Base-by-base conservation (phyloP, 2,888 invertebrate species). In the Bibio marci region DNA sequence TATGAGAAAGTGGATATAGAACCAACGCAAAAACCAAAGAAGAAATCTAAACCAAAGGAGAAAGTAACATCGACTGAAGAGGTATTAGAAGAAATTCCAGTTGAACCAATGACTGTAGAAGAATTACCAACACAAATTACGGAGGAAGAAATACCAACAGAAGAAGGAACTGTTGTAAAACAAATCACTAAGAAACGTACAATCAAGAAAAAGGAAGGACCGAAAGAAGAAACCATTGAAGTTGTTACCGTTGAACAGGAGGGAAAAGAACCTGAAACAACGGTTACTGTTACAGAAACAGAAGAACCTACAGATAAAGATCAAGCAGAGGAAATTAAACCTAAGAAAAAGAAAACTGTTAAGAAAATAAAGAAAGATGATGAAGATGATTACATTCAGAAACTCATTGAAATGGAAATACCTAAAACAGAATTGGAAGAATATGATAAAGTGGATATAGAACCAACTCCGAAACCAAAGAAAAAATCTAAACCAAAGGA, bases 331-430 rank as follows among this genome's bases (percentile, higher is more conserved):
- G 15, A 32, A 17, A 4, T 32, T 1, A 39, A 34, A 34, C 33
- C 30, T 4, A 43, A 43, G 31, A 32, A 38, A 30, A 43, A 39
- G 25, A 43, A 37, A 2, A 5, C 12, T 7, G 22, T 30, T 8
- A 44, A 41, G 39, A 44, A 36, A 41, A 32, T n/a, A 42, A 36
- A 53, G 32, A 42, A 51, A 10, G 55, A 55, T 33, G 52, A 49
- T 28, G 43, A 54, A 17, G 52, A 58, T 14, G 50, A 48, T 25
- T 58, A 52, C 37, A 52, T 59, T 39, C 49, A 51, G 34, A 44
- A 54, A 8, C 38, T 60, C 0, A 55, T 60, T 19, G 59, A 54
- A 25, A 56, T 58, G 47, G 62, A 61, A 44, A 52, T 56, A 41
- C 50, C 57, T 8, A 44, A 41, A 28, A 41, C 43, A 19, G 41